Conservation (phyloP, 2,113 vertebrate species). For the Peucedramus taeniatus region DNA sequence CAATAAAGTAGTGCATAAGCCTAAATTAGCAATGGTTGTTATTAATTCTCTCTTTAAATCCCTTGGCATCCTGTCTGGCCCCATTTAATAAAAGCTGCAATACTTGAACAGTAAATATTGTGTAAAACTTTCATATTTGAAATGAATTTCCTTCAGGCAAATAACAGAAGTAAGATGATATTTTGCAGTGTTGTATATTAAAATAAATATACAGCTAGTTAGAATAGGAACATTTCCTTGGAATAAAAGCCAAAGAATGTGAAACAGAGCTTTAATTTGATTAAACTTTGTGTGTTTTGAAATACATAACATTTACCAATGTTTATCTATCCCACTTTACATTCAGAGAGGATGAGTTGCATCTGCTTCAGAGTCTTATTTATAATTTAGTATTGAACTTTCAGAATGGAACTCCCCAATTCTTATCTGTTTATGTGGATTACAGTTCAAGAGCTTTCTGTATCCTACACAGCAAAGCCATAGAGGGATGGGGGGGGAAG, state of each 20-base stretch:
- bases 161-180: slow-evolving; percentile 61
- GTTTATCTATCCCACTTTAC: slow-evolving; percentile 10
- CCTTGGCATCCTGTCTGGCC: slow-evolving; percentile 32
- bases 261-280: slow-evolving; percentile 36
- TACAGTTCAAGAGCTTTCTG: neutral
- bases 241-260: slow-evolving; percentile 16
- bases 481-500: rapidly evolving
- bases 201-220: slow-evolving; percentile 54
- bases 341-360: neutral
- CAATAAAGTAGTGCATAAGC: slow-evolving; percentile 22
- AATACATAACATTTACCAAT: slow-evolving; percentile 6
- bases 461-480: neutral
- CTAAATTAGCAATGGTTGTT: slow-evolving; percentile 53
- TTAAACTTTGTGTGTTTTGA: slow-evolving; percentile 42
- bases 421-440: neutral
- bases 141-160: slow-evolving; percentile 66
- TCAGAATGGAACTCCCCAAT: neutral
- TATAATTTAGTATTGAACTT: slow-evolving; percentile 13
- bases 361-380: slow-evolving; percentile 14
- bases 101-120: slow-evolving; percentile 64
- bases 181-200: slow-evolving; percentile 63
- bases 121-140: slow-evolving; percentile 66
- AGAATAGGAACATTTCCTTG: slow-evolving; percentile 34
- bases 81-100: slow-evolving; percentile 61
- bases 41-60: slow-evolving; percentile 55